Percentiles rank a stretch among this genome's conserved stretches.
Conservation (phyloP, 2,888 invertebrate species). For the Glyphotaelius pellucidus region DNA sequence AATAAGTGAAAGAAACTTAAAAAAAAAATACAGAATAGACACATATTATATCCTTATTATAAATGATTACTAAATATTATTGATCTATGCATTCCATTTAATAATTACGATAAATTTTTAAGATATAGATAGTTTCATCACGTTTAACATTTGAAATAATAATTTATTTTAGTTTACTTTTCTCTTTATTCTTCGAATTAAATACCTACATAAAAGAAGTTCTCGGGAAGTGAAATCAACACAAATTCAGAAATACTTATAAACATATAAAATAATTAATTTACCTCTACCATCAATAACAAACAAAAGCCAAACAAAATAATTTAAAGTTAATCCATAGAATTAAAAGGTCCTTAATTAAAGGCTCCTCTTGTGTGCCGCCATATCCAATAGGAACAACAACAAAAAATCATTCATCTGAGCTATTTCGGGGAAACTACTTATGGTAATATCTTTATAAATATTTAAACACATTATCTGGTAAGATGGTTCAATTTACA, state of each 20-base stretch:
- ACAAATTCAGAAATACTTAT: background rate
- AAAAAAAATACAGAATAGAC: background rate
- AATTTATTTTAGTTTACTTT: background rate
- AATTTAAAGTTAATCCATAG: background rate
- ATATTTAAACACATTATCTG: too few relatives aligned
- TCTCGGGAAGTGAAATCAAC: background rate
- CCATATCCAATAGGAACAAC: too few relatives aligned
- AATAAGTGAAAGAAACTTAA: background rate
- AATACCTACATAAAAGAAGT: background rate
- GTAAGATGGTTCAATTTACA: too few relatives aligned
- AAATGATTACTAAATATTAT: background rate
- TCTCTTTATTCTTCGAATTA: background rate
- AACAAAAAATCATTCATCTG: too few relatives aligned
- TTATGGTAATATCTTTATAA: too few relatives aligned
- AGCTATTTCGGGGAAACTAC: too few relatives aligned
- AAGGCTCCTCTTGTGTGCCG: too few relatives aligned
- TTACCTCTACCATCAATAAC: background rate
- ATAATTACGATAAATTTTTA: background rate
- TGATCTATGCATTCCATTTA: background rate
- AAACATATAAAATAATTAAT: background rate
- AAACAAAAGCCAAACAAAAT: background rate
- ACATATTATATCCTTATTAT: background rate
- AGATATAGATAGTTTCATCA: background rate
- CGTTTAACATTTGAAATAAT: background rate
- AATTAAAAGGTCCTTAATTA: background rate